Percentiles rank a stretch among this genome's conserved stretches.
Conservation (phyloP, 2,113 vertebrate genomes). For the Seriola quinqueradiata region DNA sequence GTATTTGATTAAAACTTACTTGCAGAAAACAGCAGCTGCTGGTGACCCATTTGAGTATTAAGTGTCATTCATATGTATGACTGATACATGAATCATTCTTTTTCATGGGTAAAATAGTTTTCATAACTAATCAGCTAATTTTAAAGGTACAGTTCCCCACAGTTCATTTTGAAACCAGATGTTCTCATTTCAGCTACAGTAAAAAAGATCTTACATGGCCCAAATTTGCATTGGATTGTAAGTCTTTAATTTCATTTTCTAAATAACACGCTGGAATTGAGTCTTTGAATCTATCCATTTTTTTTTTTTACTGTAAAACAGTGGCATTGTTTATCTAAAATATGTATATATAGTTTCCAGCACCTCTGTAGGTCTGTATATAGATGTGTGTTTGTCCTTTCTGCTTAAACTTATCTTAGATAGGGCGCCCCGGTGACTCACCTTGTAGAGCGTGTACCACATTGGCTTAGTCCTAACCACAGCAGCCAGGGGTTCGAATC, state of each 20-base stretch:
- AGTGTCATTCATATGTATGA: conserved; percentile 8
- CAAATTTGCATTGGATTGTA: not conserved
- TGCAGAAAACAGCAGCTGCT: conserved; percentile 11
- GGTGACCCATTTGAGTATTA: not conserved
- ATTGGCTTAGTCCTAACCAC: too few species aligned
- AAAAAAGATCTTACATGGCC: not conserved
- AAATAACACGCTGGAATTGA: not conserved
- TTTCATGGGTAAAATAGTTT: not conserved
- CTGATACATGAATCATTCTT: not conserved
- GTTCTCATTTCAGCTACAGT: not conserved
- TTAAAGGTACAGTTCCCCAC: not conserved
- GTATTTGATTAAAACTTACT: conserved; percentile 1
- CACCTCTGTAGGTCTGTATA: not conserved
- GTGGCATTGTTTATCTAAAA: too few species aligned
- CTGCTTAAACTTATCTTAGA: too few species aligned
- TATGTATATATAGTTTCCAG: not conserved
- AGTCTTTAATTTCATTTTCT: conserved; percentile 3
- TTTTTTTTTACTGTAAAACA: not conserved
- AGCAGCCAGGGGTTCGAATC: too few species aligned
- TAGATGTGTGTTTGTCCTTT: not conserved
- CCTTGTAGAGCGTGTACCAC: too few species aligned
- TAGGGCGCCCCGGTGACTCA: not conserved
- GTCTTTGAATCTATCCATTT: not conserved
- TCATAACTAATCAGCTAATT: not conserved
- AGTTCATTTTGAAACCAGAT: not conserved